Percentiles rank a stretch among this genome's conserved stretches.
phyloP scores from a whole-genome alignment of 2,113 vertebrate genomes.

The Stomatorhinus ivindoensis region DNA sequence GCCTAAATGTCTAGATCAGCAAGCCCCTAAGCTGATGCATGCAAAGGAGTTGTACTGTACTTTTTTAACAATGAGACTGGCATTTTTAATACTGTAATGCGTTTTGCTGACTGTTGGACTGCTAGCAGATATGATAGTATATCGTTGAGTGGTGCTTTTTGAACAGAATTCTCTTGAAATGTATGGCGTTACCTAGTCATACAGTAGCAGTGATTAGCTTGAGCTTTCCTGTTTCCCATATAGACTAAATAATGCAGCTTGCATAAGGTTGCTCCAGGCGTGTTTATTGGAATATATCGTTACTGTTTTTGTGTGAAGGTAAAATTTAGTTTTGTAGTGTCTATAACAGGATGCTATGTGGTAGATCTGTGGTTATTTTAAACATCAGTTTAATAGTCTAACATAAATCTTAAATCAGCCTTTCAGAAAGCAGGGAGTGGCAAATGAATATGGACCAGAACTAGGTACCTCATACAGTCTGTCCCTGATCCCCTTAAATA shows the following conservation, averaged over 20 bases:
- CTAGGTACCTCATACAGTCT: neutral
- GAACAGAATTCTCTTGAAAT: neutral
- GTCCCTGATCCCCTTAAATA: neutral
- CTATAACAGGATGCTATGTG: neutral
- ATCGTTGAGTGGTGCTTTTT: neutral
- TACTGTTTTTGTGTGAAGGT: neutral
- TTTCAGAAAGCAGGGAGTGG: neutral
- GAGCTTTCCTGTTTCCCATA: neutral
- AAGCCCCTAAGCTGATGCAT: neutral
- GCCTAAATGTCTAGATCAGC: neutral
- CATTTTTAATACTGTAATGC: neutral
- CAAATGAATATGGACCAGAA: neutral
- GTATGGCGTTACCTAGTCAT: neutral
- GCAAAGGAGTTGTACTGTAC: neutral
- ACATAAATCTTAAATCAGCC: neutral
- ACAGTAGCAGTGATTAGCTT: neutral
- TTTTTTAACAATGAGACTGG: neutral
- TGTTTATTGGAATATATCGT: neutral
- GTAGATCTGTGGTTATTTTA: neutral
- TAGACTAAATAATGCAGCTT: neutral
- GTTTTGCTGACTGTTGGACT: neutral
- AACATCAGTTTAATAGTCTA: neutral
- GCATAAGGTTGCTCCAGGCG: neutral
- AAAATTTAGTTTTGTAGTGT: neutral
- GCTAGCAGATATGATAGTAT: neutral